Percentiles rank a stretch among this genome's conserved stretches.
These are phyloP conservation scores for Oreortyx pictus DNA, from an alignment of 2,797 vertebrate species.

Conservation along the genomic window DNA sequence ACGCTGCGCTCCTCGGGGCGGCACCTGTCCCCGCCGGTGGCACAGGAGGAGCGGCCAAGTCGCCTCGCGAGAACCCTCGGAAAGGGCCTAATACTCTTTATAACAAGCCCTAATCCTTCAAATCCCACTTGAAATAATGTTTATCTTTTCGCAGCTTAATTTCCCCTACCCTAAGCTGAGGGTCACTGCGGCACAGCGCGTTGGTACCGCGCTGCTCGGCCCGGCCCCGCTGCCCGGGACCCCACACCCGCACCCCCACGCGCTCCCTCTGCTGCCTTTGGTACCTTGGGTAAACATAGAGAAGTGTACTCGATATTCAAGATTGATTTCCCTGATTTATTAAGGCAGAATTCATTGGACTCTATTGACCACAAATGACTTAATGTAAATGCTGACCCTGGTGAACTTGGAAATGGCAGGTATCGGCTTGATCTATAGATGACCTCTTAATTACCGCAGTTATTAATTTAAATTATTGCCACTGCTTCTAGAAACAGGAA, in stretches of 20 bases:
- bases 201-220: background rate
- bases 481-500: conserved; percentile 76
- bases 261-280: background rate
- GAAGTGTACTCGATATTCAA: conserved; percentile 36
- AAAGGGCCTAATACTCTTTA: conserved; percentile 84
- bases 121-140: conserved; percentile 87
- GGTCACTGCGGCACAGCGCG: conserved; percentile 72
- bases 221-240: background rate
- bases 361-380: conserved; percentile 71
- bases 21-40: background rate
- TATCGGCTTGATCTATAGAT: conserved; percentile 84
- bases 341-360: conserved; percentile 70
- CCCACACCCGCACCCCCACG: no score
- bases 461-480: conserved; percentile 84
- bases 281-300: conserved; percentile 10
- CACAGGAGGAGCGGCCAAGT: conserved; percentile 53
- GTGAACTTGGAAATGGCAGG: conserved; percentile 81
- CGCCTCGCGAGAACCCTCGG: conserved; percentile 75
- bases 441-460: conserved; percentile 87
- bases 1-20: no score
- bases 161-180: conserved; percentile 76
- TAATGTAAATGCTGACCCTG: conserved; percentile 72
- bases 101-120: conserved; percentile 87
- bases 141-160: conserved; percentile 85
- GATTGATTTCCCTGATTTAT: conserved; percentile 75